Evolutionary conservation across 2,888 invertebrate genomes (phyloP), one percentile per base, ranked within the genome.

Genomic region (Tridacna gigas): DNA sequence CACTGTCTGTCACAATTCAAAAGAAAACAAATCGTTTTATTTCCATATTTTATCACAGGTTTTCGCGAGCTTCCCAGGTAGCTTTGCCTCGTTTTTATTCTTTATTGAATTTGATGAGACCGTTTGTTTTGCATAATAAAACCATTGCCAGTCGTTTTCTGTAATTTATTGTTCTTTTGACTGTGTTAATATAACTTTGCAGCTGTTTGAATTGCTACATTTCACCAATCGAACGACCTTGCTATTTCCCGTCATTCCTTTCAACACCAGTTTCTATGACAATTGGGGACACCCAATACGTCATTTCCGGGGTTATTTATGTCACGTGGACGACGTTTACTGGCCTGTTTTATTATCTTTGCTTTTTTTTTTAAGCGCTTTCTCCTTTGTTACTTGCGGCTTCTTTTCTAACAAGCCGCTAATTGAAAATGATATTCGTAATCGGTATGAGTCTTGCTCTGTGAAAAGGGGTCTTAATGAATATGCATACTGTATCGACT

Each of bases 101-200:
- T 67, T 75, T 82, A 80, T 86, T 84, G 76, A 82, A 86, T 82
- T 73, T 74, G 84, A 82, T 80, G 77, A 77, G 74, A 37, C 60
- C 47, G 71, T 74, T 77, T 74, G 71, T 77, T 84, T 84, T 80
- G 85, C 79, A 85, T 85, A 85, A 80, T 82, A 79, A 85, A 85
- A 77, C 76, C 67, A 80, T 66, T 82, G 85, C 74, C 82, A 67
- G 51, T 77, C 61, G 71, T 79, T 77, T 60, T 74, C 69, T 28
- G 48, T 80, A 67, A 74, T 85, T 85, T 85, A 85, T 85, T 80
- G 66, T 60, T 61, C 45, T 37, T 67, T 67, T 51, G 71, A 71
- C 71, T 48, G 51, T 63, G 51, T 67, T 67, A 67, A 67, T 67
- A 71, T 51, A 25, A 37, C 25, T 71, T 12, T 71, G 71, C 71